Conservation (phyloP, 2,888 invertebrate species). For the Rotaria magnacalcarata region DNA sequence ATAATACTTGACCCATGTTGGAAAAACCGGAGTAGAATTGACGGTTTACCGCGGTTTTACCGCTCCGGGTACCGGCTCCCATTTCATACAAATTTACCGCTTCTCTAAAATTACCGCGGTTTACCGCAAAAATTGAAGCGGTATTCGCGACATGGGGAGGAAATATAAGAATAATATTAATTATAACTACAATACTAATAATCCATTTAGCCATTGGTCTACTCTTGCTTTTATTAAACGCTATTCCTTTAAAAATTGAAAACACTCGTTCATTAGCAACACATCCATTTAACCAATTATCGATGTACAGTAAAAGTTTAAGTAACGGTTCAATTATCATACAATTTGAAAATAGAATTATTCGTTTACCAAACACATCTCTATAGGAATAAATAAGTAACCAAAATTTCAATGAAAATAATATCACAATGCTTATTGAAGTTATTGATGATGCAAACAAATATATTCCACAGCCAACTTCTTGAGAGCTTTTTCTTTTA, state of each 20-base stretch:
- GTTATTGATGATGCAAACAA: background rate
- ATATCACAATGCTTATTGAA: background rate
- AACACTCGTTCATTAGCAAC: background rate
- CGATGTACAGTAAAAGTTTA: background rate
- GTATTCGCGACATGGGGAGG: too few species aligned
- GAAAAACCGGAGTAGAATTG: too few species aligned
- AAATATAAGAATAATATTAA: background rate
- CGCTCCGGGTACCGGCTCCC: too few species aligned
- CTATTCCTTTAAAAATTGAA: background rate
- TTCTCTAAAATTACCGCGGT: too few species aligned
- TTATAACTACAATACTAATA: background rate
- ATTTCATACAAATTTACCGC: too few species aligned
- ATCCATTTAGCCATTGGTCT: background rate
- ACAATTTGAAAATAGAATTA: background rate
- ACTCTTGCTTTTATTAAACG: background rate
- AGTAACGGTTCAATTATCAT: background rate
- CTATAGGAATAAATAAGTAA: background rate
- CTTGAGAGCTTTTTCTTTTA: background rate
- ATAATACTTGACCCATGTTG: too few species aligned
- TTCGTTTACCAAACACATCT: background rate
- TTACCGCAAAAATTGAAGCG: too few species aligned
- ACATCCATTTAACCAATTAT: constrained; percentile 28
- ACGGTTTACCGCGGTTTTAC: too few species aligned
- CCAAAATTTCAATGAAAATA: constrained; percentile 4
- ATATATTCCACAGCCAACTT: constrained; percentile 31